Evolutionary conservation across 2,113 vertebrate genomes (phyloP).

Genomic region (Engraulis encrasicolus): DNA sequence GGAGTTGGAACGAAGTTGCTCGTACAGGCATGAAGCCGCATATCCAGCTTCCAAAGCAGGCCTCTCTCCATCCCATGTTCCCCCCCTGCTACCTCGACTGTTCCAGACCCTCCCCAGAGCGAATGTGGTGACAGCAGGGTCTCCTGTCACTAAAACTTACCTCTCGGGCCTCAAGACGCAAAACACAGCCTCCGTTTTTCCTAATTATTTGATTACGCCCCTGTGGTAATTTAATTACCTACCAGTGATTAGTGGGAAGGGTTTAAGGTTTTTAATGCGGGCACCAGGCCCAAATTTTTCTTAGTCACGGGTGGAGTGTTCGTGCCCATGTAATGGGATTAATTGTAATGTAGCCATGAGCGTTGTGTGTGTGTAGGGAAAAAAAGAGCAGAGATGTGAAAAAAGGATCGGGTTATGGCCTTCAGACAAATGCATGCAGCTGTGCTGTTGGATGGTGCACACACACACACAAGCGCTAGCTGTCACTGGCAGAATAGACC

Average conservation of each 20-base stretch:
- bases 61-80: constrained; percentile 34
- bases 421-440: background rate
- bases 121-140: background rate
- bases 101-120: constrained; percentile 10
- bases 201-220: background rate
- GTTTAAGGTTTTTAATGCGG: background rate
- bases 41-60: constrained; percentile 51
- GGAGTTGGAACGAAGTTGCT: constrained; percentile 2
- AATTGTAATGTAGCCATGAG: background rate
- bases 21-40: too few relatives aligned
- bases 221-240: background rate
- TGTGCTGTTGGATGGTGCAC: background rate
- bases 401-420: background rate
- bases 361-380: background rate
- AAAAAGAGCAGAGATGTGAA: background rate
- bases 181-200: constrained; percentile 43
- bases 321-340: constrained; percentile 1
- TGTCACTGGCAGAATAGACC: background rate
- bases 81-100: too few relatives aligned
- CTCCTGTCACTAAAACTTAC: constrained; percentile 58
- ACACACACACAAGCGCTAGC: background rate
- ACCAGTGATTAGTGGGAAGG: background rate
- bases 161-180: constrained; percentile 36
- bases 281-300: constrained; percentile 38
- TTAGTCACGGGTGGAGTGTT: constrained; percentile 11